Evolutionary conservation across 2,113 vertebrate species (phyloP).

Genomic region (Bostrychus sinensis): DNA sequence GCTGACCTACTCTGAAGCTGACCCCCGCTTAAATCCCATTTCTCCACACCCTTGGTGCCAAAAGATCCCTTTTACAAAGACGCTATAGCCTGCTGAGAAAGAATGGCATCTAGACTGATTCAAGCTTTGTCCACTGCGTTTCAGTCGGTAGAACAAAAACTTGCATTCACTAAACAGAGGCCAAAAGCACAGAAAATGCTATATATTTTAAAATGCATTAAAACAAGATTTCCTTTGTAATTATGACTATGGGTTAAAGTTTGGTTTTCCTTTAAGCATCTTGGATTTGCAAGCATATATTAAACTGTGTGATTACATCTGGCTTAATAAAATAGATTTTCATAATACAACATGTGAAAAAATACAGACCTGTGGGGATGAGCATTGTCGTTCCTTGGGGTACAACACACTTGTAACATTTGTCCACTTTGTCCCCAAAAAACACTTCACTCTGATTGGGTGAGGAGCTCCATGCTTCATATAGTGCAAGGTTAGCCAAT

Average conservation of each 20-base stretch:
- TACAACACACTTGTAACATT: constrained; percentile 79
- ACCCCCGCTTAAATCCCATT: constrained; percentile 62
- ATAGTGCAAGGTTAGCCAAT: constrained; percentile 92
- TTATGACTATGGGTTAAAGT: too few species aligned
- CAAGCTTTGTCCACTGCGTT: constrained; percentile 49
- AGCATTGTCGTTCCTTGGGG: constrained; percentile 96
- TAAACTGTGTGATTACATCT: too few species aligned
- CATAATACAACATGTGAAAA: neutral
- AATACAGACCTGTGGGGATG: constrained; percentile 84
- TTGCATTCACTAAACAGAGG: too few species aligned
- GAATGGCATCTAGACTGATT: constrained; percentile 36
- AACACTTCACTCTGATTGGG: constrained; percentile 98
- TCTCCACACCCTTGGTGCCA: constrained; percentile 56
- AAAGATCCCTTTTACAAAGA: constrained; percentile 46
- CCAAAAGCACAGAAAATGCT: too few species aligned
- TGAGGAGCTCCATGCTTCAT: constrained; percentile 98
- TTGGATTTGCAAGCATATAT: too few species aligned
- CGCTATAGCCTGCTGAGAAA: constrained; percentile 48
- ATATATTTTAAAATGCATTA: too few species aligned
- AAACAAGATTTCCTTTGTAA: too few species aligned
- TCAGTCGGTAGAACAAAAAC: too few species aligned
- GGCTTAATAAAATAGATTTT: neutral
- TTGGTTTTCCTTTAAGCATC: too few species aligned
- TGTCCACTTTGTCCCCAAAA: constrained; percentile 90
- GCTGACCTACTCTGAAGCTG: constrained; percentile 59